Evolutionary conservation across 2,113 vertebrate species (phyloP).

Genomic region (Chloropsis hardwickii): DNA sequence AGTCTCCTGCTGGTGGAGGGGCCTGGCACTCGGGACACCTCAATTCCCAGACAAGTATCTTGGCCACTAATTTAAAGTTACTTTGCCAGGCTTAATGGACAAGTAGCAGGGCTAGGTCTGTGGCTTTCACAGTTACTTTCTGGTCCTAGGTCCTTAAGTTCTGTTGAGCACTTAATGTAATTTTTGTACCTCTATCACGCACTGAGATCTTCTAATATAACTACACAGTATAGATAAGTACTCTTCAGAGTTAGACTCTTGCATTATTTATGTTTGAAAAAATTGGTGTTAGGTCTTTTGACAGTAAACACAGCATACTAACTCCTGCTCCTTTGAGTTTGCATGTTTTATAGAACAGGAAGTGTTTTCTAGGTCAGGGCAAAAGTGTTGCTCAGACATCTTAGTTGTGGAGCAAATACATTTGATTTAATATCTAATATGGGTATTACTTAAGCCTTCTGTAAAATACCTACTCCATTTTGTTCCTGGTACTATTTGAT

Average conservation of each 20-base stretch:
- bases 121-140: background rate
- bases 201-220: background rate
- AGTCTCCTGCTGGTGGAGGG: background rate
- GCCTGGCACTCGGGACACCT: accelerated
- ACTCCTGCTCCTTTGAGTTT: background rate
- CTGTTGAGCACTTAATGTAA: background rate
- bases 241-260: background rate
- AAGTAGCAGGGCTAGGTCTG: background rate
- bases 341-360: background rate
- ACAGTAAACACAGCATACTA: background rate
- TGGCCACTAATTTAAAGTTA: background rate
- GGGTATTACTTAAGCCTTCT: background rate
- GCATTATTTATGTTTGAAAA: background rate
- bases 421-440: background rate
- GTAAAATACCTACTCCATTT: background rate
- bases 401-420: background rate
- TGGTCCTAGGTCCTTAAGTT: background rate
- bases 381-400: background rate
- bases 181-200: accelerated
- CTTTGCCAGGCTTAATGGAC: background rate
- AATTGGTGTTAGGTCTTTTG: background rate
- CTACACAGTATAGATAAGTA: background rate
- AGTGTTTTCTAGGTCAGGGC: background rate
- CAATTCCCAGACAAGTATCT: background rate
- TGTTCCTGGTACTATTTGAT: background rate